Evolutionary conservation across 2,113 vertebrate species (phyloP).

Genomic region (Rostratula benghalensis): DNA sequence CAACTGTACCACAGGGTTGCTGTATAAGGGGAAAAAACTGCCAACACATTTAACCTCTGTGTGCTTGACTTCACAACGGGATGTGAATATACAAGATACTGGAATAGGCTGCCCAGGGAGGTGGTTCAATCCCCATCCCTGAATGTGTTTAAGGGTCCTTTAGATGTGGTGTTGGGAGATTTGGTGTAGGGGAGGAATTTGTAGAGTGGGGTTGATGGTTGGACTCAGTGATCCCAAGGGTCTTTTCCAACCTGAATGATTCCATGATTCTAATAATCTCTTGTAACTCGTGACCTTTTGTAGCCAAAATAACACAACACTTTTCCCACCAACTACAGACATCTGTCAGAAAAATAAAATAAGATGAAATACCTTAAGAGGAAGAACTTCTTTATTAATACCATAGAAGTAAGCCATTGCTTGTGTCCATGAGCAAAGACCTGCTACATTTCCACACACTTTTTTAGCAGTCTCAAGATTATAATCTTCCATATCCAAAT

Average conservation of each 20-base stretch:
- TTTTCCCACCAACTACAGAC: neutral
- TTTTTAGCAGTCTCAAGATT: conserved; percentile 85
- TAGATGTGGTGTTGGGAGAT: too few species aligned
- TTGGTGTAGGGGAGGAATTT: too few species aligned
- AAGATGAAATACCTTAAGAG: conserved; percentile 80
- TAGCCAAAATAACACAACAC: rapidly evolving
- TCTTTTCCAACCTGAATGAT: too few species aligned
- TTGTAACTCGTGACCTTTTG: neutral
- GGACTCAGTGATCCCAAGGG: too few species aligned
- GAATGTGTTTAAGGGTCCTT: too few species aligned
- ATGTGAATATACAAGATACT: neutral
- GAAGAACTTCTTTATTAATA: conserved; percentile 87
- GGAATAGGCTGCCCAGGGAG: too few species aligned
- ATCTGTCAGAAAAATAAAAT: neutral
- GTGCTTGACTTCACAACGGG: neutral
- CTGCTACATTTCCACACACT: conserved; percentile 86
- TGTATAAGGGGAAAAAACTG: neutral
- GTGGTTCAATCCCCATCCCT: too few species aligned
- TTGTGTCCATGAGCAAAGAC: conserved; percentile 86
- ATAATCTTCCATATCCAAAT: conserved; percentile 85
- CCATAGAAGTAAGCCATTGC: conserved; percentile 86
- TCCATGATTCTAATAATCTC: neutral
- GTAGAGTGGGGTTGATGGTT: too few species aligned
- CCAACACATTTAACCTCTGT: neutral
- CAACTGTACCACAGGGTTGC: neutral